Percentiles rank a stretch among this genome's conserved stretches.
phyloP scores from a whole-genome alignment of 2,888 invertebrate species.

The Alitta virens region DNA sequence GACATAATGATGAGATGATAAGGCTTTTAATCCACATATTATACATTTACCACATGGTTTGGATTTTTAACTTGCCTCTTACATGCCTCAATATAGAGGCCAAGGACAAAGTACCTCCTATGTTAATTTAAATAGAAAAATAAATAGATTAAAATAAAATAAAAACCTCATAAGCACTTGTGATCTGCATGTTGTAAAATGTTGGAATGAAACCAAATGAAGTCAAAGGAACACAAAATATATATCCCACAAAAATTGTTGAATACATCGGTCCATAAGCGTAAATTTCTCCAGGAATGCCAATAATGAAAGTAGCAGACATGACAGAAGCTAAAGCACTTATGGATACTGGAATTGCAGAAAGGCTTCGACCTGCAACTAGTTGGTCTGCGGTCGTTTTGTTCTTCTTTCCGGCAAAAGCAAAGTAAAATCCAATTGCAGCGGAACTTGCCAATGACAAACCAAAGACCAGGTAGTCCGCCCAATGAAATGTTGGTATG shows the following conservation, averaged over 20 bases:
- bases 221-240: constrained; percentile 68
- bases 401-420: constrained; percentile 28
- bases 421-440: constrained; percentile 38
- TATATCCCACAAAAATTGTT: constrained; percentile 65
- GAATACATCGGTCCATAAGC: constrained; percentile 79
- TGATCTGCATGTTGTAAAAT: constrained; percentile 41
- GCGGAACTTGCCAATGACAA: constrained; percentile 36
- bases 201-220: constrained; percentile 46
- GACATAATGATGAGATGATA: too few species aligned
- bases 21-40: too few species aligned
- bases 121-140: too few species aligned
- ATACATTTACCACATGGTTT: too few species aligned
- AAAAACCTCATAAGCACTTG: constrained; percentile 51
- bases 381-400: constrained; percentile 2
- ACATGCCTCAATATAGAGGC: too few species aligned
- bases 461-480: constrained; percentile 42
- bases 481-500: constrained; percentile 36
- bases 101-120: too few species aligned
- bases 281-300: constrained; percentile 44
- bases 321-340: constrained; percentile 32
- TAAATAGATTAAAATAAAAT: too few species aligned
- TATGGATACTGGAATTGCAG: constrained; percentile 3
- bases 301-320: constrained; percentile 43
- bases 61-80: too few species aligned
- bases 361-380: neutral